Conservation (phyloP, 2,113 vertebrate species). For the Etia nguti region DNA sequence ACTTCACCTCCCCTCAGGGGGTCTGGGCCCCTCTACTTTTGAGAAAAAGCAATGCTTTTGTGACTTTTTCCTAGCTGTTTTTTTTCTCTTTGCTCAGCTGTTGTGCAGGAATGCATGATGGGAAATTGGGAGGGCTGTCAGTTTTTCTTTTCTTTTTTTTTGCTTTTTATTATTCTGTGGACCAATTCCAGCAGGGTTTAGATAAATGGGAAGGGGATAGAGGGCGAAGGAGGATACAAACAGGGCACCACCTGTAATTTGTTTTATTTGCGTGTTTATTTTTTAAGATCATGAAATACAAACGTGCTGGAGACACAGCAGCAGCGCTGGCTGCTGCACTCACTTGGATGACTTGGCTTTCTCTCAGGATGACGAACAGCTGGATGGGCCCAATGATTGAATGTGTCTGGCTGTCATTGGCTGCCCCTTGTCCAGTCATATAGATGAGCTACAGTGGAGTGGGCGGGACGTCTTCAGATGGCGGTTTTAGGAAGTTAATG, state of each 20-base stretch:
- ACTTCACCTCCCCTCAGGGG: not conserved
- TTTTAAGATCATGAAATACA: slow-evolving; percentile 58
- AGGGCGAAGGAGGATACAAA: slow-evolving; percentile 5
- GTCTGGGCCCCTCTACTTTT: slow-evolving; percentile 21
- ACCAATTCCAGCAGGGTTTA: slow-evolving; percentile 84
- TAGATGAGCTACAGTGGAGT: slow-evolving; percentile 47
- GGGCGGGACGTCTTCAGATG: slow-evolving; percentile 39
- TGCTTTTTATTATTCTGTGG: slow-evolving; percentile 82
- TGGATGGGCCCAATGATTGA: slow-evolving; percentile 71
- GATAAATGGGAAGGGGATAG: not conserved
- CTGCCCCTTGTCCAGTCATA: slow-evolving; percentile 46
- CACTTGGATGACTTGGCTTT: slow-evolving; percentile 67
- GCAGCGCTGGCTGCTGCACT: slow-evolving; percentile 28
- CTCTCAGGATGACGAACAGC: slow-evolving; percentile 68
- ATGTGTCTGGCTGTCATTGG: slow-evolving; percentile 75
- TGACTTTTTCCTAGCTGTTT: slow-evolving; percentile 40
- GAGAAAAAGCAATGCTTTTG: slow-evolving; percentile 49
- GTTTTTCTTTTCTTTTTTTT: slow-evolving; percentile 28
- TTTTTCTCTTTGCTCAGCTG: slow-evolving; percentile 44
- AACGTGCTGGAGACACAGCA: slow-evolving; percentile 47
- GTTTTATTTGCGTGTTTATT: slow-evolving; percentile 50
- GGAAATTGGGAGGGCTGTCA: slow-evolving; percentile 18
- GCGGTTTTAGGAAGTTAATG: slow-evolving; percentile 10
- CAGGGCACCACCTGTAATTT: slow-evolving; percentile 22
- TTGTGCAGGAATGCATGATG: slow-evolving; percentile 61